Conservation (phyloP, 2,113 vertebrate genomes). For the Penelope pileata region DNA sequence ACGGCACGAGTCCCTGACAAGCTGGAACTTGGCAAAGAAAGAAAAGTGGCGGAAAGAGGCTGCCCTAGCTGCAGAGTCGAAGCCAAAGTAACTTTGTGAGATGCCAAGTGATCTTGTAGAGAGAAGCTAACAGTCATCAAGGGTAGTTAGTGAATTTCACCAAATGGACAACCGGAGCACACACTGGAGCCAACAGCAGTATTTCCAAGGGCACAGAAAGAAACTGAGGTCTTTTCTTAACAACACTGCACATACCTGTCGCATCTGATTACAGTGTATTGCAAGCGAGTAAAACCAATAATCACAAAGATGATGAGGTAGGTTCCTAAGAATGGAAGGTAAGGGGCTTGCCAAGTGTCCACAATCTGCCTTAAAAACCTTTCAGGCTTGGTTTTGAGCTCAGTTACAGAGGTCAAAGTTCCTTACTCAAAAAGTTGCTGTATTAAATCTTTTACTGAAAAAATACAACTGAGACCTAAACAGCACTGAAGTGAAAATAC, state of each 20-base stretch:
- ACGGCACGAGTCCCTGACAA: constrained; percentile 77
- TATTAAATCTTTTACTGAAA: neutral
- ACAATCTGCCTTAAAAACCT: neutral
- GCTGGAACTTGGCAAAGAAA: constrained; percentile 80
- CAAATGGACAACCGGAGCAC: neutral
- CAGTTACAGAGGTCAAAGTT: neutral
- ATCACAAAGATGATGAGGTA: neutral
- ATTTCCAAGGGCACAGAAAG: neutral
- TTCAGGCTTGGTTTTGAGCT: neutral
- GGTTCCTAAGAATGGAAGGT: neutral
- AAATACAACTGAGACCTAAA: neutral
- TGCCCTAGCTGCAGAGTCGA: constrained; percentile 4
- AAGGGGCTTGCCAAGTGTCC: neutral
- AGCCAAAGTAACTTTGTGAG: constrained; percentile 55
- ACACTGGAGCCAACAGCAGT: neutral
- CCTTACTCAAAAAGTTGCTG: neutral
- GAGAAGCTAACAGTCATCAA: neutral
- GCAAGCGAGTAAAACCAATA: neutral
- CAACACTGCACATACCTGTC: rapidly evolving
- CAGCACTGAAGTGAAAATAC: neutral
- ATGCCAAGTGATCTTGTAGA: rapidly evolving
- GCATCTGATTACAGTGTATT: neutral
- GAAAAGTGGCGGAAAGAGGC: constrained; percentile 78
- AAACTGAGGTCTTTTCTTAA: neutral
- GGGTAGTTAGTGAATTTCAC: neutral